Evolutionary conservation across 2,888 invertebrate species (phyloP), one percentile per base, ranked within the genome.

Genomic region (Sphecodes monilicornis): DNA sequence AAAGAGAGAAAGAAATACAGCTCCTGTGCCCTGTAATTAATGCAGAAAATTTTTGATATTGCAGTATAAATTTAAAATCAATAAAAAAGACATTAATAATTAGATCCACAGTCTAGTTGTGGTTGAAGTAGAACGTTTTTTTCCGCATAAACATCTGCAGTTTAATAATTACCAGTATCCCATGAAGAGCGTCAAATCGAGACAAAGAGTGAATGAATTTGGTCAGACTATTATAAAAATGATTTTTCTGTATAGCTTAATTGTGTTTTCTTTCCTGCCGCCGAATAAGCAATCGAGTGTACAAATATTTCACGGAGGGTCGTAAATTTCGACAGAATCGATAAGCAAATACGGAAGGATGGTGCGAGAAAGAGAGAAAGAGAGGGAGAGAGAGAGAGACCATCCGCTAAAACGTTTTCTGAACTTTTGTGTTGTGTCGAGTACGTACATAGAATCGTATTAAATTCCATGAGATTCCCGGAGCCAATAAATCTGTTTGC

Each of bases 401-500:
- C 22, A 41, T 77, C 80, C 71, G 81, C 26, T 41, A 86, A 81
- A 84, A 77, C 18, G 80, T 73, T 26, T 16, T 78, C 66, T 13
- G 75, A 73, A 79, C 72, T 72, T 85, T 54, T 74, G 84, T 32
- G 84, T 29, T 22, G 29, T 16, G 70, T 76, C 75, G 66, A 39
- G 69, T 69, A 72, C 76, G 72, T 69, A 77, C 76, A 77, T 57
- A 72, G 81, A 75, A 85, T 80, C 81, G 88, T 84, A 90, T 90
- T 90, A 90, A 90, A 90, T 90, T 90, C 85, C 86, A 68, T 83
- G 80, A 86, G 90, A 89, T 88, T 89, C 80, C 84, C 83, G 41
- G 76, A 89, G 88, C 90, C 92, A 91, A 94, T 94, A 94, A 94
- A 94, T 94, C 94, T 93, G 89, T 94, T 94, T 93, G 94, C 93